Conservation (phyloP, 1,140 invertebrate species). For the Nomia melanderi region DNA sequence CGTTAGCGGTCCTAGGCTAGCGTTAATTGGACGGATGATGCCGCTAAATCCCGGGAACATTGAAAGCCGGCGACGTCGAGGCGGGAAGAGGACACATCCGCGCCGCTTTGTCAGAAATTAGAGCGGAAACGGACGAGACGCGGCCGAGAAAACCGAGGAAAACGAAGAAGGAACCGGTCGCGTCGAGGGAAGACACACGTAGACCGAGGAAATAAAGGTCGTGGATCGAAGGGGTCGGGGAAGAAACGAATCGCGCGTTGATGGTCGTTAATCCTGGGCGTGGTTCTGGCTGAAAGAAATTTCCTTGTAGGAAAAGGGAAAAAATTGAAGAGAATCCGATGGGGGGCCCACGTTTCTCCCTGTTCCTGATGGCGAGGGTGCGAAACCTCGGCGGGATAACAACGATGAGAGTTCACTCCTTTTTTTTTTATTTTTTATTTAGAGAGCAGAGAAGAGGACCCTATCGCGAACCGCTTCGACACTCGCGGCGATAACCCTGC, state of each 20-base stretch:
- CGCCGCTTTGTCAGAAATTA: constrained; percentile 62
- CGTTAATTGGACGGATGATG: constrained; percentile 68
- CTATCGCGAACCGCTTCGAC: constrained; percentile 39
- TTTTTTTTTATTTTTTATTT: too few relatives aligned
- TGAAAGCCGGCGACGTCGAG: constrained; percentile 30
- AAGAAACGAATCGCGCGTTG: constrained; percentile 11
- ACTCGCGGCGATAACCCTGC: constrained; percentile 52
- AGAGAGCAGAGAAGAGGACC: not conserved
- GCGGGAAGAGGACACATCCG: constrained; percentile 1
- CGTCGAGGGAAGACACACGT: not conserved
- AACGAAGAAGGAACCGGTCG: not conserved
- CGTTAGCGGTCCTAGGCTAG: constrained; percentile 35
- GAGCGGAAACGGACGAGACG: constrained; percentile 33
- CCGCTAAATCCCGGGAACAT: constrained; percentile 59
- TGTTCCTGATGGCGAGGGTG: too few relatives aligned
- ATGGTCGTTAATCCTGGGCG: constrained; percentile 36
- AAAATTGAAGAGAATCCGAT: not conserved
- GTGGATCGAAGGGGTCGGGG: not conserved
- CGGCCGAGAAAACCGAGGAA: not conserved
- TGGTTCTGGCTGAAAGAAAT: constrained; percentile 13
- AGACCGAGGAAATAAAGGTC: not conserved
- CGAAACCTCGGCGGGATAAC: too few relatives aligned
- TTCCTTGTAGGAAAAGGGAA: not conserved
- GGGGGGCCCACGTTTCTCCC: not conserved
- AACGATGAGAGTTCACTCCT: too few relatives aligned